Evolutionary conservation across 2,888 invertebrate species (phyloP).

Genomic region (Exocentrus adspersus): DNA sequence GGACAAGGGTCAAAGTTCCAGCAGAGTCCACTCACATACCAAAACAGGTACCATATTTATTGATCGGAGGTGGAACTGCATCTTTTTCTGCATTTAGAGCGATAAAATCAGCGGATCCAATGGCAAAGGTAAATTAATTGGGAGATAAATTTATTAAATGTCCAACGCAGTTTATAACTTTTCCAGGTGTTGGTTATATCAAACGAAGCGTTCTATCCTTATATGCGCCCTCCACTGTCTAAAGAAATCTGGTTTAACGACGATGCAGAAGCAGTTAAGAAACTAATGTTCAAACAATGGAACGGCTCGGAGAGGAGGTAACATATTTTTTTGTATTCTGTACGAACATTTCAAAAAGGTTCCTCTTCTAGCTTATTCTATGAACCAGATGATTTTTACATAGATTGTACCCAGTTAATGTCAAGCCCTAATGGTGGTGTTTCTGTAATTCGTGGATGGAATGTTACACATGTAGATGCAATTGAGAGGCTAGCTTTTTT

Average conservation of each 20-base stretch:
- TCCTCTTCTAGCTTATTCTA: conserved; percentile 75
- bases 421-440: conserved; percentile 82
- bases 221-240: conserved; percentile 96
- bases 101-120: conserved; percentile 77
- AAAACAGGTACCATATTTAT: conserved; percentile 79
- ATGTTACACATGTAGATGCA: conserved; percentile 75
- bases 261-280: conserved; percentile 68
- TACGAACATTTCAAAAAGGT: neutral
- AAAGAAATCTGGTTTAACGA: conserved; percentile 94
- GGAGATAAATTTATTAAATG: too few species aligned
- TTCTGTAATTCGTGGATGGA: conserved; percentile 83
- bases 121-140: conserved; percentile 50
- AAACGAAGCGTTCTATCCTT: conserved; percentile 85
- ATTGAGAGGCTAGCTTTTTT: conserved; percentile 71
- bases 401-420: conserved; percentile 69
- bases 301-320: conserved; percentile 88
- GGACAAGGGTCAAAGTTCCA: conserved; percentile 62
- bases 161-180: too few species aligned
- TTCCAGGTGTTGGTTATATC: conserved; percentile 80
- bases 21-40: conserved; percentile 71
- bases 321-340: conserved; percentile 18
- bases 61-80: conserved; percentile 93
- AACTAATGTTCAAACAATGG: conserved; percentile 89
- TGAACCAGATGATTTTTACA: conserved; percentile 88
- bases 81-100: conserved; percentile 93